phyloP scores from a whole-genome alignment of 2,888 invertebrate species.

The Margaritifera margaritifera region DNA sequence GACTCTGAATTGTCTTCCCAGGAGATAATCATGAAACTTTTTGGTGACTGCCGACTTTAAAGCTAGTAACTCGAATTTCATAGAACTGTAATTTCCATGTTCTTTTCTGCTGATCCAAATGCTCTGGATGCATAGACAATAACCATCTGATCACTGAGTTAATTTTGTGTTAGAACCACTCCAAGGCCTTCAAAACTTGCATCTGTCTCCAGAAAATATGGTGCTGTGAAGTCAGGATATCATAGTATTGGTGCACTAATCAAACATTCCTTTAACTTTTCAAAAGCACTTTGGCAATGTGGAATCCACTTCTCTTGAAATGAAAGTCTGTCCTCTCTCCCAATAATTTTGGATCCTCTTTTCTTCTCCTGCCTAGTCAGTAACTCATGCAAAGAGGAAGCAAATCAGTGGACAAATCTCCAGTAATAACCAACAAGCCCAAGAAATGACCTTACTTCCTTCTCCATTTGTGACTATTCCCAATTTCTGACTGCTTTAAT shows the following conservation, averaged over 20 bases:
- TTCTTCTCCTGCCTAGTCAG: no score
- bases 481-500: conserved; percentile 22
- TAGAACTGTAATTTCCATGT: conserved; percentile 23
- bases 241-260: no score
- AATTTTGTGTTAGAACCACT: conserved; percentile 29
- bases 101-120: conserved; percentile 27
- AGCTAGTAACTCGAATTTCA: conserved; percentile 17
- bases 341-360: no score
- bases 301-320: conserved; percentile 9
- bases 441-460: conserved; percentile 18
- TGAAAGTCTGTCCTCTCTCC: no score
- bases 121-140: conserved; percentile 25
- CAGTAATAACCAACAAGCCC: conserved; percentile 26
- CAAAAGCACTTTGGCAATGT: conserved; percentile 17
- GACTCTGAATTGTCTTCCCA: no score
- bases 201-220: conserved; percentile 29
- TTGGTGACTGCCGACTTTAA: no score
- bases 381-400: conserved; percentile 15
- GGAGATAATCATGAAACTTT: no score
- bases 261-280: no score
- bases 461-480: conserved; percentile 12
- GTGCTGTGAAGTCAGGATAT: conserved; percentile 24
- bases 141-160: conserved; percentile 14
- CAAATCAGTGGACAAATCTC: conserved; percentile 20
- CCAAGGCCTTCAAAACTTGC: conserved; percentile 21